phyloP scores from a whole-genome alignment of 2,797 vertebrate genomes.

The Dicrostonyx torquatus region DNA sequence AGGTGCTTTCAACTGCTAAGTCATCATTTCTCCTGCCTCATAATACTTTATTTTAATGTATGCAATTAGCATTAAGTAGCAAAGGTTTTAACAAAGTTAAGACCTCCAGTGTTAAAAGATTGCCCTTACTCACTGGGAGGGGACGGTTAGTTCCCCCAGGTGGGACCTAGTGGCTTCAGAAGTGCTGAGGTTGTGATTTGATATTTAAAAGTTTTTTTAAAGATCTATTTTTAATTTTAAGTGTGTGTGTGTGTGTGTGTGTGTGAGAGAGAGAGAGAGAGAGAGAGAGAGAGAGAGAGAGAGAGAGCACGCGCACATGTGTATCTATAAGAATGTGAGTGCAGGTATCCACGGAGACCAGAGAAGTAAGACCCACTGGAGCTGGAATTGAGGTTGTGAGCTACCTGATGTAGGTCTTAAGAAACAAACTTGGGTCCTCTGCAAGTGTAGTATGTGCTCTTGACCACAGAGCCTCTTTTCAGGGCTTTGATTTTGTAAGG shows the following conservation, averaged over 20 bases:
- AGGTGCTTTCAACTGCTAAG: not conserved
- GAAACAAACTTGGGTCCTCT: not conserved
- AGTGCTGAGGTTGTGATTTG: not conserved
- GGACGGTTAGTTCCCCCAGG: not conserved
- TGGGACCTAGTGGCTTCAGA: not conserved
- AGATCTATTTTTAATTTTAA: not conserved
- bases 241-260: not conserved
- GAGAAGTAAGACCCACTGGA: not conserved
- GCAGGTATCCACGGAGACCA: not conserved
- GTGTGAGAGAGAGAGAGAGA: no score
- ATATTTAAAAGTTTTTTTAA: not conserved
- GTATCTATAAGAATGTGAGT: not conserved
- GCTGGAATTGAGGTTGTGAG: not conserved
- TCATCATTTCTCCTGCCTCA: not conserved
- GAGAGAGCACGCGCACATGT: no score
- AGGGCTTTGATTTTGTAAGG: not conserved
- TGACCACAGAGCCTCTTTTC: not conserved
- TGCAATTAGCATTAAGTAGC: slow-evolving; percentile 1
- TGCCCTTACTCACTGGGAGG: not conserved
- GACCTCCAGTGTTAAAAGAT: slow-evolving; percentile 23
- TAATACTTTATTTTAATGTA: not conserved
- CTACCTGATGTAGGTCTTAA: not conserved
- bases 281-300: no score
- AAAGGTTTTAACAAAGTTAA: slow-evolving; percentile 57
- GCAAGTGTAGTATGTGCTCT: not conserved